Percentiles rank a stretch among this genome's conserved stretches.
Evolutionary conservation across 1,140 invertebrate species (phyloP).

Genomic region (Gonatopus flavifemur): DNA sequence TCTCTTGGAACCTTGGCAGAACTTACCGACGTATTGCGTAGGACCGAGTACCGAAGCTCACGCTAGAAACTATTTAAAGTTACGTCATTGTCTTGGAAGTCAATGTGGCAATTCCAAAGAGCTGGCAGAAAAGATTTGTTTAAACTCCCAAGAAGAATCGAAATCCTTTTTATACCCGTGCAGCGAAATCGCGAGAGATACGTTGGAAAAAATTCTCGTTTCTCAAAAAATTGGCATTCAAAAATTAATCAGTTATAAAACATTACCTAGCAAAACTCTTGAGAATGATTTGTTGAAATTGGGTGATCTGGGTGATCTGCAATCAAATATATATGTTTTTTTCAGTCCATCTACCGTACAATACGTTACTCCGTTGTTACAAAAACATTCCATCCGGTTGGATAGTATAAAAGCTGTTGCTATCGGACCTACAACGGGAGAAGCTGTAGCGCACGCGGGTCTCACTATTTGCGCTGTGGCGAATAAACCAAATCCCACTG

Average conservation of each 20-base stretch:
- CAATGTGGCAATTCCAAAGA: constrained; percentile 47
- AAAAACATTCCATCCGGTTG: constrained; percentile 19
- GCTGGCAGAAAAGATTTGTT: constrained; percentile 42
- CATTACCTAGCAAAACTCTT: constrained; percentile 40
- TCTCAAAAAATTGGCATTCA: constrained; percentile 32
- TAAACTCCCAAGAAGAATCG: constrained; percentile 7
- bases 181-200: constrained; percentile 50
- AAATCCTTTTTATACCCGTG: constrained; percentile 49
- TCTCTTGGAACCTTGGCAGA: constrained; percentile 34
- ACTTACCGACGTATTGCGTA: constrained; percentile 44
- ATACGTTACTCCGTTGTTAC: constrained; percentile 27
- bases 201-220: constrained; percentile 37
- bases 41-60: constrained; percentile 45
- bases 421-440: constrained; percentile 49
- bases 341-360: constrained; percentile 53
- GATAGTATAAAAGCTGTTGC: constrained; percentile 43
- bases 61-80: constrained; percentile 31
- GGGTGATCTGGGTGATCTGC: constrained; percentile 18
- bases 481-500: constrained; percentile 44
- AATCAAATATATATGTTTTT: constrained; percentile 41
- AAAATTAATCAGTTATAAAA: constrained; percentile 45
- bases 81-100: constrained; percentile 40
- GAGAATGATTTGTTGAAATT: constrained; percentile 30
- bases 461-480: constrained; percentile 35
- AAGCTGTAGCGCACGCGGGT: constrained; percentile 36